Base-by-base conservation (phyloP, 2,113 vertebrate genomes). In the Hepsetus odoe region DNA sequence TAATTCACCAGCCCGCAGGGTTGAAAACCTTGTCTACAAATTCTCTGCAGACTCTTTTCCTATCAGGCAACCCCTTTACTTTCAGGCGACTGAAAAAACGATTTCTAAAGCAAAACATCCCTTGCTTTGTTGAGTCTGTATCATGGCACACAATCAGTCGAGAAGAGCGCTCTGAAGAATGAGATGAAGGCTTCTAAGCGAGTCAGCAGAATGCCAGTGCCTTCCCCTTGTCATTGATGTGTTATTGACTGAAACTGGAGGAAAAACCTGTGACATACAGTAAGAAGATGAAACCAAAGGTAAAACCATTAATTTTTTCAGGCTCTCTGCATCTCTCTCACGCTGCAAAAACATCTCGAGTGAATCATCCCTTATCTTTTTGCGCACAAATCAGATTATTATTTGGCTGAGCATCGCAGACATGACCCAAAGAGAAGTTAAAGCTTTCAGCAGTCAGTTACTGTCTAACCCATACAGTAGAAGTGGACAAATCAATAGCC, bases 1-100 rank as follows among this genome's bases (percentile, higher is more conserved):
- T 86, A 80, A 86, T 86, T 77, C 80, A 84, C 74, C 5, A 18
- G 49, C 58, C 53, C 55, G 7, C 68, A 75, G 68, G 49, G 76
- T 32, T 74, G 53, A 38, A 68, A 68, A 26, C 71, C 42, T 73
- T 8, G 33, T 44, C 28, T 40, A 44, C 12, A 71, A 61, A 40
- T 58, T 76, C 67, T 51, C 38, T 8, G 16, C 22, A 46, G 24
- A 62, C 68, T 33, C 22, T 71, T 22, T 69, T 30, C 49, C 62
- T 8, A 26, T n/a, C 10, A 6, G n/a, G 38, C n/a, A 12, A 40
- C 3, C 22, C 30, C 24, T 65, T 53, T 28, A 2, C 44, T 18
- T 65, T 51, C 3, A 64, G 20, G n/a, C 1, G 20, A 53, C 32
- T 65, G 30, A 33, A 64, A 62, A 74, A 24, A n/a, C n/a, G 4